A percentile compares a stretch with the other conserved stretches of the same genome.
Evolutionary conservation across 2,113 vertebrate species (phyloP).

Genomic region (Gallinago media): DNA sequence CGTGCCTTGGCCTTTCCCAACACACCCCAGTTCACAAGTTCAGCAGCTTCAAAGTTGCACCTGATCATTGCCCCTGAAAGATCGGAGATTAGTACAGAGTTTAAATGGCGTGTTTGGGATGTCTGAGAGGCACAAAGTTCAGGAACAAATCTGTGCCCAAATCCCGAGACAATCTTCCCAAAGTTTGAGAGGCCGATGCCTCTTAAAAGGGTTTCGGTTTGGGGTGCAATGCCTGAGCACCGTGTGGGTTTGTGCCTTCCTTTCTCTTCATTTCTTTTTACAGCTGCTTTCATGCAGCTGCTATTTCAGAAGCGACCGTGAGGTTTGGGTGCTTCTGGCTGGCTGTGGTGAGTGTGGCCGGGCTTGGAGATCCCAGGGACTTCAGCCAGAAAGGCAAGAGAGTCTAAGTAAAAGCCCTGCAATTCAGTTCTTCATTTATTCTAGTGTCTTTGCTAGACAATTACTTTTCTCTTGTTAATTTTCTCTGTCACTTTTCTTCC

Average conservation of each 20-base stretch:
- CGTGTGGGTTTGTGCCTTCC: background rate
- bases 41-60: slow-evolving; percentile 27
- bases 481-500: background rate
- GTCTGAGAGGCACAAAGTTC: background rate
- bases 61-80: slow-evolving; percentile 45
- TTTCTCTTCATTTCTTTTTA: background rate
- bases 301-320: background rate
- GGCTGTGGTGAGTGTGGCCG: background rate
- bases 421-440: background rate
- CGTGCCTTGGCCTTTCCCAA: background rate
- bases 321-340: background rate
- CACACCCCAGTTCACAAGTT: slow-evolving; percentile 63
- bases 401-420: background rate
- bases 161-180: background rate
- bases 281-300: background rate
- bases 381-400: background rate
- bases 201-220: background rate
- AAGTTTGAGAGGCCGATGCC: background rate
- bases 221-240: background rate
- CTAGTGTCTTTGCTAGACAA: background rate
- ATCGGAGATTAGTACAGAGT: background rate
- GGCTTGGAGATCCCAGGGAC: background rate
- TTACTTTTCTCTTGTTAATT: background rate
- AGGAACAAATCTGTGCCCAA: background rate
- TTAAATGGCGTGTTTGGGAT: background rate